phyloP scores from a whole-genome alignment of 2,113 vertebrate species.

The Periophthalmus modestus region DNA sequence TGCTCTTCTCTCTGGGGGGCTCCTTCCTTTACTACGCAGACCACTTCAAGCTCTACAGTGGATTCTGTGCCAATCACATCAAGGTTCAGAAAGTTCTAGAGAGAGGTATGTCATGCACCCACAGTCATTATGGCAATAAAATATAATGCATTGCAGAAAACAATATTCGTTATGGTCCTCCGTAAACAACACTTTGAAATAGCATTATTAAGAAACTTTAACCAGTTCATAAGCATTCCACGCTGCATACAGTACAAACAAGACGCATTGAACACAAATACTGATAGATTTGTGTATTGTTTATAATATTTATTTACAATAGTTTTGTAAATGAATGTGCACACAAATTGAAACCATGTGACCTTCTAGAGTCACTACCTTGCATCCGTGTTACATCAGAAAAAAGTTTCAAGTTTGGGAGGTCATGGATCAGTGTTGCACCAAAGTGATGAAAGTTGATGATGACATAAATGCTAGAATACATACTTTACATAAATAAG shows the following conservation, averaged over 20 bases:
- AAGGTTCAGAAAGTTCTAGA: slow-evolving; percentile 98
- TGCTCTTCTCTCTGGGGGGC: slow-evolving; percentile 94
- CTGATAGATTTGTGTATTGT: background rate
- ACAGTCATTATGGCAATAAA: background rate
- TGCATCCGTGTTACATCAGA: slow-evolving; percentile 57
- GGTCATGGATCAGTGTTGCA: slow-evolving; percentile 42
- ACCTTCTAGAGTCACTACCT: slow-evolving; percentile 14
- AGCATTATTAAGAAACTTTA: background rate
- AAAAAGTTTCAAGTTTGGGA: slow-evolving; percentile 12
- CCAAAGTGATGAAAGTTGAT: slow-evolving; percentile 32
- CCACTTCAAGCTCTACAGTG: slow-evolving; percentile 98
- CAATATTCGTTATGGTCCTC: background rate
- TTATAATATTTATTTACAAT: background rate
- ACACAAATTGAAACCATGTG: background rate
- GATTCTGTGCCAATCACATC: slow-evolving; percentile 97
- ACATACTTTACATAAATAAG: background rate
- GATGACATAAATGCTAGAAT: slow-evolving; percentile 7
- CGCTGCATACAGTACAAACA: background rate
- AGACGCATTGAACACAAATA: background rate
- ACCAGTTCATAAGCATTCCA: background rate
- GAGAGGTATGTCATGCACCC: slow-evolving; percentile 81
- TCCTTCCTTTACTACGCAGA: slow-evolving; percentile 98
- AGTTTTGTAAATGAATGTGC: background rate
- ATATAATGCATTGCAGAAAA: background rate
- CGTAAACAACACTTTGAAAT: no score